These are phyloP conservation scores for Atta texana DNA, from an alignment of 1,140 invertebrate species.

Conservation along the genomic window DNA sequence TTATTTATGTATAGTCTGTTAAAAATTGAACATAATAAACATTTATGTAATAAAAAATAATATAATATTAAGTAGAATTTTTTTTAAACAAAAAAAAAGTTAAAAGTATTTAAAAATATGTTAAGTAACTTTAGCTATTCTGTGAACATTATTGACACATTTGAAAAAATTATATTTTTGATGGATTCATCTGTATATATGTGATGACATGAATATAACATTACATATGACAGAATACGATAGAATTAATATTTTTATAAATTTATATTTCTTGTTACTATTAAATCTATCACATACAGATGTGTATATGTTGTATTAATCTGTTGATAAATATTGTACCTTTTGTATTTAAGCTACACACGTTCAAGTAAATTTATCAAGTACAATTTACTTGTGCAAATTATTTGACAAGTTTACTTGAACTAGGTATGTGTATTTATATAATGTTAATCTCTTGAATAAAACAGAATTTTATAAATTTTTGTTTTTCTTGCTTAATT, in stretches of 20 bases:
- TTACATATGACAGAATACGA: not conserved
- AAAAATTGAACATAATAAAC: not conserved
- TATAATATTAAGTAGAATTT: too few relatives aligned
- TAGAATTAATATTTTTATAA: not conserved
- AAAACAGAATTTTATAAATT: slow-evolving; percentile 38
- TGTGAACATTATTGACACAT: not conserved
- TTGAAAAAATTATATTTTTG: not conserved
- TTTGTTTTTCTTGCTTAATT: not conserved
- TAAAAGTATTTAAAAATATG: too few relatives aligned
- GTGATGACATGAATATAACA: not conserved
- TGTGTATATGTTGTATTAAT: too few relatives aligned
- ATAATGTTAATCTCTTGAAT: not conserved
- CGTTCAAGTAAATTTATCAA: too few relatives aligned
- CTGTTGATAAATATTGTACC: slow-evolving; percentile 1
- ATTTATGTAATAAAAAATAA: not conserved
- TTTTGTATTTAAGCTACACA: not conserved
- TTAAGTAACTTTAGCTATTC: too few relatives aligned
- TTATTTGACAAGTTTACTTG: too few relatives aligned
- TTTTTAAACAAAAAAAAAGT: too few relatives aligned
- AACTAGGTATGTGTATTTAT: too few relatives aligned
- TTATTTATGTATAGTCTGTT: not conserved
- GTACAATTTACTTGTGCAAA: too few relatives aligned
- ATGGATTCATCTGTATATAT: not conserved
- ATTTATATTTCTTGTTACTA: not conserved
- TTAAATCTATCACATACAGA: not conserved